Evolutionary conservation across 2,113 vertebrate genomes (phyloP), one percentile per base, ranked within the genome.

Genomic region (Rhea pennata): DNA sequence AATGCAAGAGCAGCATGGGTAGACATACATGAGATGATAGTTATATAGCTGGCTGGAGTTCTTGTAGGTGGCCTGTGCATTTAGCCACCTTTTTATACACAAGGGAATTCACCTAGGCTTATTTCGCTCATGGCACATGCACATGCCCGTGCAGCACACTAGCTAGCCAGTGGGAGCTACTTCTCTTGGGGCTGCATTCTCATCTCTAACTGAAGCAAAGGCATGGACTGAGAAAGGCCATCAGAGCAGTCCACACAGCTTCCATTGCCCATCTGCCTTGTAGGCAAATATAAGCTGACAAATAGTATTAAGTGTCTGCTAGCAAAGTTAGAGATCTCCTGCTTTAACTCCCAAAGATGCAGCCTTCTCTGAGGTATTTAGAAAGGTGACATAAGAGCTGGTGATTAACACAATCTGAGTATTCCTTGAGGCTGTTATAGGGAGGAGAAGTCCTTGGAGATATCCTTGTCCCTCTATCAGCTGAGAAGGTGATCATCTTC

Each of bases 11-110:
- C 46, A 92, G 42, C 54, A 48, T 51, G 76, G 51, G 31, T 54
- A 90, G 72, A 27, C 78, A 84, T 96, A 95, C 50, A 87, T 65
- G 69, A 90, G 39, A 86, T 40, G 92, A 61, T 29, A 88, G 65
- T 78, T 80, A 71, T 86, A 61, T 66, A 83, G 40, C 27, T 0
- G 0, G 14, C 7, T 78, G 56, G 59, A 92, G 71, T 81, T 42
- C 65, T 92, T 42, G 29, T 33, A 67, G 65, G 36, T 71, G 42
- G 62, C 54, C 65, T 83, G 59, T 19, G 29, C 56, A 59, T 65
- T 39, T 15, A 21, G 39, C 27, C 69, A 64, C 59, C 40, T 94
- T 9, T 86, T 88, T 67, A n/a, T 59, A 78, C 21, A 31, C 1
- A 0, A 29, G 9, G 5, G 10, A 89, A 29, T 36, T 91, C 39